phyloP scores from a whole-genome alignment of 2,888 invertebrate genomes.

The Hymenopus coronatus region DNA sequence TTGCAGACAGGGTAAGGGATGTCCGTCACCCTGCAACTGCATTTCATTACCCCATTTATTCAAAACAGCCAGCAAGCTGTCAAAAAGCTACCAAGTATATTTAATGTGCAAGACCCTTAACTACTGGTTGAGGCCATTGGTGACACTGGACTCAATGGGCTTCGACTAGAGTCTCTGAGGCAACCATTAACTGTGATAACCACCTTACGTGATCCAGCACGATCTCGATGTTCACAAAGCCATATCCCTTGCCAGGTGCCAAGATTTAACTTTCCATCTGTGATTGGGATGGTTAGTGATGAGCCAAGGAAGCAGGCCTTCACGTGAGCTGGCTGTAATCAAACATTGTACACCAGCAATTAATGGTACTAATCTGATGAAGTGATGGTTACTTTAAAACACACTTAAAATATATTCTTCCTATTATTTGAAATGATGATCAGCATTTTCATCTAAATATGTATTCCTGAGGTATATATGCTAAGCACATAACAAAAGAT shows the following conservation, averaged over 20 bases:
- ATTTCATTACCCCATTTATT: constrained; percentile 10
- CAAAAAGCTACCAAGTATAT: not conserved
- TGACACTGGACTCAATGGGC: constrained; percentile 81
- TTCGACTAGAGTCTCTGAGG: constrained; percentile 78
- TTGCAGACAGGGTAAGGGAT: not conserved
- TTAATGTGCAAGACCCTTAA: constrained; percentile 53
- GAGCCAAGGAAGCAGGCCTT: constrained; percentile 96
- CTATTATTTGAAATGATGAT: no score
- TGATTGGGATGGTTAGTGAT: constrained; percentile 92
- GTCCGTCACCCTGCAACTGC: not conserved
- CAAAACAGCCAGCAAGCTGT: not conserved
- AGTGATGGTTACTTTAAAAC: no score
- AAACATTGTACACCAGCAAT: not conserved
- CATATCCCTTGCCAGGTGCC: constrained; percentile 98
- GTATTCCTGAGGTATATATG: no score
- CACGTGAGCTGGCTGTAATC: constrained; percentile 88
- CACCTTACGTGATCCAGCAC: constrained; percentile 87
- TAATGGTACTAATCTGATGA: not conserved
- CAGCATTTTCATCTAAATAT: no score
- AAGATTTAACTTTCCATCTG: constrained; percentile 90
- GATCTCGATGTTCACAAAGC: constrained; percentile 97
- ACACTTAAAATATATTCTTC: no score
- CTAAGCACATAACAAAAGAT: no score
- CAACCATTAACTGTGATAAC: constrained; percentile 89
- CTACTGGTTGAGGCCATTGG: constrained; percentile 88